Base-by-base conservation (phyloP, 2,113 vertebrate species). In the Rhea americana region DNA sequence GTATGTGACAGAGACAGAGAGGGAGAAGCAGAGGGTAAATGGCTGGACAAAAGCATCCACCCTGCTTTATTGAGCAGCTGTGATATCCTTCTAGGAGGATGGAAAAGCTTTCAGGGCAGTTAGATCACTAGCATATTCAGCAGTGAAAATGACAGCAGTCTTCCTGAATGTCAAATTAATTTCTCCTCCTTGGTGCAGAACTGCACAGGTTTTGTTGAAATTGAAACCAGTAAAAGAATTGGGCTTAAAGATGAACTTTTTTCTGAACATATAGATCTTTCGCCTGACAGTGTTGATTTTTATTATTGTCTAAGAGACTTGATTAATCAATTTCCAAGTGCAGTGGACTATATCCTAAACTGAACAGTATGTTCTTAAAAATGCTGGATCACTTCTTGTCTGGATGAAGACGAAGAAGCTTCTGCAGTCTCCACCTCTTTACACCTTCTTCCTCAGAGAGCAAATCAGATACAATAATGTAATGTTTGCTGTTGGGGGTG, bases 371-470 rank as follows among this genome's bases (percentile, higher is more conserved):
- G 5, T 55, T 85, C 43, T 47, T 76, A 63, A 91, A 92, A 93
- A 59, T 59, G 87, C 88, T 87, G 48, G 55, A 89, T 85, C 89
- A 86, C 47, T 95, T 94, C 92, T 90, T 82, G 39, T 93, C 41
- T 0, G 55, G 32, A 56, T 16, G 74, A 68, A 76, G 19, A 30
- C 22, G 37, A 63, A 56, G 30, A 19, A 0, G 2, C 79, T 77
- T 92, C 51, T 83, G 39, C 45, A 93, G 48, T 45, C 51, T 81
- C 85, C 80, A 15, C 50, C 80, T 82, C 68, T 91, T 1, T 22
- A 21, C 26, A 1, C 32, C 28, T 20, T 58, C 59, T 82, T 90
- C 59, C 72, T 94, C 67, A 35, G 85, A 87, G 22, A 55, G 45
- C 70, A 87, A 95, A 92, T 82, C 51, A 32, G 67, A 75, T 77